Evolutionary conservation across 1,140 invertebrate genomes (phyloP), one percentile per base, ranked within the genome.

Genomic region (Myzus persicae): DNA sequence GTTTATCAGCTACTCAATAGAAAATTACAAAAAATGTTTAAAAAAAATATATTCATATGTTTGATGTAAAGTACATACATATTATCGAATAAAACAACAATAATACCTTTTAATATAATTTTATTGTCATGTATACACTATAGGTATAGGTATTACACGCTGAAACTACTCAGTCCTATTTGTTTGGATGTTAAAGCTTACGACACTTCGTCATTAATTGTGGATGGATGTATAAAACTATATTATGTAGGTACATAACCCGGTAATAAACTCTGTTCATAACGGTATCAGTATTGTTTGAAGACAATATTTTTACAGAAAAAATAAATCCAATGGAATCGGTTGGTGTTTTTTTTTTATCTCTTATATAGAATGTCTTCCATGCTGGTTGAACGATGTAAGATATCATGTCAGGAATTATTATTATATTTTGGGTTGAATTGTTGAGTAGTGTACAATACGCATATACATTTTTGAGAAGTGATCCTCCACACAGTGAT

Each of bases 381-480:
- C 59, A 18, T 76, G 59, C 59, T n/a, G 59, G 31, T 76, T 67
- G 59, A 67, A 67, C 31, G 31, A 67, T 67, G 31, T 59, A 67
- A 76, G 59, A 18, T 67, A 67, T 31, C 54, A 59, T 76, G 59
- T 76, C 59, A n/a, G 59, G 18, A 76, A 76, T 76, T n/a, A n/a
- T 76, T 36, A 76, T 76, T 76, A 76, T 76, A 76, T 76, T 76
- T 76, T 76, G 31, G 59, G 59, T 76, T 76, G 59, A 76, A 76
- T n/a, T 76, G 59, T 76, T 76, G 59, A 76, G 5, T n/a, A 76
- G 59, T 14, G n/a, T 18, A n/a, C 59, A 36, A 20, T 76, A 76
- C 59, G n/a, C 59, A 59, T 31, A 76, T 76, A 76, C 31, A 76
- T 76, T 36, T 67, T 76, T 76, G 59, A n/a, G 31, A 76, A 76